Base-by-base conservation (phyloP, 2,888 invertebrate species). In the Tenthredo amoena region DNA sequence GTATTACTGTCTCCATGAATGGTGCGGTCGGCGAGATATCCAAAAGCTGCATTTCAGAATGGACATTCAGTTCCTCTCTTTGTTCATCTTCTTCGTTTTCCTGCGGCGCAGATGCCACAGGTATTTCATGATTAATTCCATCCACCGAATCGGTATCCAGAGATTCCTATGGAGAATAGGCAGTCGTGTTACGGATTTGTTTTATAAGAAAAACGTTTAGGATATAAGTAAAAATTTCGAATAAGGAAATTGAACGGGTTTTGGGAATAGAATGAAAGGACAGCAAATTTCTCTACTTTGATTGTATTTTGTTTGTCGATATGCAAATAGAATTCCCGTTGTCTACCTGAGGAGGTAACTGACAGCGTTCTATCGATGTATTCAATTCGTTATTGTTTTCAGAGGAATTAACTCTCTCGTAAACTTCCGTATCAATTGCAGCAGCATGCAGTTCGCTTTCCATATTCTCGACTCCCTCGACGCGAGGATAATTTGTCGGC, bases 371-470 rank as follows among this genome's bases (percentile, higher is more conserved):
- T 2, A 50, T 68, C 1, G 68, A 18, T 68, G 34, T 18, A 18
- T 34, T 34, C 0, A 6, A 12, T 7, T 34, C 68, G 18, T 68
- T 68, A 34, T 68, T 34, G 12, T 34, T 68, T 26, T 31, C 34
- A 7, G 68, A 68, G 15, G 68, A 18, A 68, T 68, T 68, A 10
- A 92, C 89, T 77, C 92, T 91, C 84, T 93, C 92, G 77, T 92
- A 93, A 12, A 90, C 85, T 84, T 92, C 93, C 6, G 92, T 93
- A 43, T 93, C 94, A 31, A 93, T 92, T 9, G 93, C 92, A 34
- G 93, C 93, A 2, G 93, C 93, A 87, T 93, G 93, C 26, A 93
- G 88, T 87, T 93, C 93, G 76, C 93, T 93, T 85, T 93, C 93
- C 92, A 93, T 93, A 86, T 93, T 91, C 84, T 93, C 93, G 40